Evolutionary conservation across 2,797 vertebrate genomes (phyloP), one percentile per base, ranked within the genome.

Genomic region (Pelodytes ibericus): DNA sequence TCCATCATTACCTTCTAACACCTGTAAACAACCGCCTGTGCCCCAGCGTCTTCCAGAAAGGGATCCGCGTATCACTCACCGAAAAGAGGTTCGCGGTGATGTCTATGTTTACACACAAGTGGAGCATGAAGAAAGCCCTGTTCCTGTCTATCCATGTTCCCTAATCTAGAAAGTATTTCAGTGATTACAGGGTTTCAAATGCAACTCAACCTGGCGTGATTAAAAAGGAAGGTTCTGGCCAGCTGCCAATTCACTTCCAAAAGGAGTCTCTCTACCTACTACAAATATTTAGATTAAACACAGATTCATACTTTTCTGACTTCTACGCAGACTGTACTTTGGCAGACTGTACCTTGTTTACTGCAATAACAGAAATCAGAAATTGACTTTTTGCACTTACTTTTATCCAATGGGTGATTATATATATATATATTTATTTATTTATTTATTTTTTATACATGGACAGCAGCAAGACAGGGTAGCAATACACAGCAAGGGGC

Each of bases 11-110:
- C 75, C 75, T 71, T 51, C 59, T 71, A 57, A 69, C 70, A 68
- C 62, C 41, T 27, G 47, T 7, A n/a, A 26, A 15, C 26, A 56
- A 29, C 29, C 53, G 51, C 47, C 74, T 59, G 62, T 44, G n/a
- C 29, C 56, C 51, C 51, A 39, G 26, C 36, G 22, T 63, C 36
- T 51, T 66, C 61, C 63, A 5, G 47, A 68, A 41, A 73, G 49
- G 64, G 65, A 72, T 73, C 71, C 63, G 57, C 57, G 58, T 58
- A 73, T 79, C 76, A 79, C 64, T 79, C 76, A 79, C 59, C 71
- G 65, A 62, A 65, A 79, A 71, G 63, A 39, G 71, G 25, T 41
- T 67, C 59, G 67, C 44, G 64, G 74, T 67, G 63, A 64, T 56
- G 70, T 62, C 62, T 62, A 73, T 79, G 53, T 73, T 79, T 68